These are phyloP conservation scores for Alces alces DNA, from an alignment of 2,113 vertebrate genomes.

Conservation along the genomic window DNA sequence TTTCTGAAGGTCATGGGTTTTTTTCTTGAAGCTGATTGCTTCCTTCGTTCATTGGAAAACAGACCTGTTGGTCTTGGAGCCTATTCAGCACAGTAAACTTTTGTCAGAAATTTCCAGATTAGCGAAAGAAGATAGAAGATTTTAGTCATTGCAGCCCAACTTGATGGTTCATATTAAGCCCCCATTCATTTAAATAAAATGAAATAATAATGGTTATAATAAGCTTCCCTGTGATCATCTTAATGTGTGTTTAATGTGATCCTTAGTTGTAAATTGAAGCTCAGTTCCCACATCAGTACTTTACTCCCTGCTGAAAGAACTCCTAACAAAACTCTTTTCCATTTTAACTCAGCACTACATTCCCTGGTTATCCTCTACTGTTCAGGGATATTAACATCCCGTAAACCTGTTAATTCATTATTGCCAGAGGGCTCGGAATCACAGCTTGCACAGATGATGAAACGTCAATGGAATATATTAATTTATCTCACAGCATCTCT, in stretches of 20 bases:
- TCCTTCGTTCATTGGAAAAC: not conserved
- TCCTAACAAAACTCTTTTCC: not conserved
- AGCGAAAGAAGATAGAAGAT: not conserved
- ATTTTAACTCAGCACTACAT: not conserved
- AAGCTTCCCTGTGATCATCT: not conserved
- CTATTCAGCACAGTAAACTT: not conserved
- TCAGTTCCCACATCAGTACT: not conserved
- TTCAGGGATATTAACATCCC: not conserved
- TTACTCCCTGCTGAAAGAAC: not conserved
- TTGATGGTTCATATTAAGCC: not conserved
- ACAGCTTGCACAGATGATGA: not conserved
- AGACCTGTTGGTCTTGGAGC: not conserved
- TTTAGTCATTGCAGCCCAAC: not conserved
- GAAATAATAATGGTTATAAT: constrained; percentile 21
- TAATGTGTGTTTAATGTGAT: constrained; percentile 50
- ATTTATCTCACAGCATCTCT: constrained; percentile 13
- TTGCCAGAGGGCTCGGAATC: not conserved
- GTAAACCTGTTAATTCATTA: not conserved
- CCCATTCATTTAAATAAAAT: constrained; percentile 13
- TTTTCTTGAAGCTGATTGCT: not conserved
- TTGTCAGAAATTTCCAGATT: not conserved
- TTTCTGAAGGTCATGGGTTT: not conserved
- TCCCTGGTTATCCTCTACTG: not conserved
- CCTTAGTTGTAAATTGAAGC: constrained; percentile 22
- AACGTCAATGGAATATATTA: not conserved